Conservation (phyloP, 2,113 vertebrate species). For the Clupea harengus region DNA sequence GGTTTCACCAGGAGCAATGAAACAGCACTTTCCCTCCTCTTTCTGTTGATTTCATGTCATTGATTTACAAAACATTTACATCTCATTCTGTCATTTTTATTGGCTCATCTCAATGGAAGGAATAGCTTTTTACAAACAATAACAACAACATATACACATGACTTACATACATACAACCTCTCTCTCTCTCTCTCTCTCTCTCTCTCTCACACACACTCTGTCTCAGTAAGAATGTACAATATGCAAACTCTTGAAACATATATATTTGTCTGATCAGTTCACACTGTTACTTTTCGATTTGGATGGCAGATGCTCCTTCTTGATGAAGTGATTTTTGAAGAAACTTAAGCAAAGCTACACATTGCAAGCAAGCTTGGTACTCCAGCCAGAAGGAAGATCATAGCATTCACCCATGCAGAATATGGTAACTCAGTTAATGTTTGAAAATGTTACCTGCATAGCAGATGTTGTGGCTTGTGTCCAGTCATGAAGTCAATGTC, state of each 20-base stretch:
- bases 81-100: no score
- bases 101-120: no score
- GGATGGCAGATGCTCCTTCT: no score
- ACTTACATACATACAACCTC: neutral
- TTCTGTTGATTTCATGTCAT: neutral
- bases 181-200: neutral
- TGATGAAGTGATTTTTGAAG: constrained; percentile 60
- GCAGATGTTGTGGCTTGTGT: constrained; percentile 90
- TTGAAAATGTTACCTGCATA: constrained; percentile 77
- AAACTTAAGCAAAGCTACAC: constrained; percentile 73
- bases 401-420: constrained; percentile 74
- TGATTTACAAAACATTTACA: neutral
- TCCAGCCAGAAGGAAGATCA: constrained; percentile 84
- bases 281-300: no score
- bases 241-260: no score
- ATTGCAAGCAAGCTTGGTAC: constrained; percentile 78
- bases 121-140: no score
- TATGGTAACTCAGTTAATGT: constrained; percentile 60
- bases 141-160: no score
- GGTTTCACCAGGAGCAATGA: no score
- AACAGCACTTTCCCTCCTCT: neutral
- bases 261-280: no score
- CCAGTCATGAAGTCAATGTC: constrained; percentile 95
- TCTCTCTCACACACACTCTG: no score
- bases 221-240: no score